Base-by-base conservation (phyloP, 2,113 vertebrate species). In the Takifugu flavidus region DNA sequence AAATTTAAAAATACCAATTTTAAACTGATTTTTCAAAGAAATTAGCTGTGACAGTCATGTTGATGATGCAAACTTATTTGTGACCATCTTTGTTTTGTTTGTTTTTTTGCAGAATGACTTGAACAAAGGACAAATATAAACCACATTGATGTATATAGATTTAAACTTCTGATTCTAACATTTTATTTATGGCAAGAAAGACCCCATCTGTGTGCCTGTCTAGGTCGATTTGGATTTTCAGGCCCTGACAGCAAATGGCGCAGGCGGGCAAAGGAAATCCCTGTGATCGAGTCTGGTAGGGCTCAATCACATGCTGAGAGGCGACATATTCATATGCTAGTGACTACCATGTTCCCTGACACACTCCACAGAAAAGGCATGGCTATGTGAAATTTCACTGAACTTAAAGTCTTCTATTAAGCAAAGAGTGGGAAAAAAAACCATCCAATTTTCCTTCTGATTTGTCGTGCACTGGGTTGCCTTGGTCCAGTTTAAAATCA, bases 311-410 rank as follows among this genome's bases (percentile, higher is more conserved):
- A 85, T 69, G 65, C 82, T 73, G 80, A 69, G 62, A 82, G 72
- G 64, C 68, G 44, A 78, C 67, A 79, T 69, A 83, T 79, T 86
- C 39, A 64, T 69, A 79, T 83, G 57, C 66, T 46, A 73, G 62
- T 72, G 62, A 79, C 62, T 83, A 80, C 79, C 78, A 77, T 80
- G 70, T 83, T 62, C 74, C 74, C 69, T 13, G 66, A 79, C 70
- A 64, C 62, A 64, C 55, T 47, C 62, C 49, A 49, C 53, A 67
- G 67, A 86, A 82, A 84, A 70, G 61, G 67, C 78, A 77, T 65
- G 70, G 72, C 82, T 64, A 74, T 80, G 70, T 87, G 53, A 86
- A 84, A 87, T 88, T 68, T 74, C 77, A 77, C 82, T 82, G 51
- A 86, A 83, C 75, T 83, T 54, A 83, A 85, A 88, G 75, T 59